These are phyloP conservation scores for Sebastes vulpes DNA, from an alignment of 2,797 vertebrate genomes.

Conservation along the genomic window DNA sequence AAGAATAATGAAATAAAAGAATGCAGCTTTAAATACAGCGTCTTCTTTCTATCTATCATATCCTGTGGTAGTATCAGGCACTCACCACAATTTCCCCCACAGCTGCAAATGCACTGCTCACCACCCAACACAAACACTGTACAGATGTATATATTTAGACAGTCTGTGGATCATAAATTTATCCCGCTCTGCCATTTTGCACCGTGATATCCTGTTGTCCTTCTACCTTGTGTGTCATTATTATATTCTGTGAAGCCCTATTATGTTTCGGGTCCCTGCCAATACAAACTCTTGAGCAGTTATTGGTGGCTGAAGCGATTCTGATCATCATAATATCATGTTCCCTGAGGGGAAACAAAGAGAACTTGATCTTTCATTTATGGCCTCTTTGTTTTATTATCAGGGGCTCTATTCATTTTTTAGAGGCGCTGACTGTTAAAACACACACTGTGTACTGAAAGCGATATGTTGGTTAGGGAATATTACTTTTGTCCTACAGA, in stretches of 20 bases:
- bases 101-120: slow-evolving; percentile 12
- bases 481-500: slow-evolving; percentile 20
- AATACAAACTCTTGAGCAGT: slow-evolving; percentile 57
- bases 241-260: slow-evolving; percentile 38
- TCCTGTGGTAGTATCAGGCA: neutral
- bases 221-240: slow-evolving; percentile 32
- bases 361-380: slow-evolving; percentile 52
- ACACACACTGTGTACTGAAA: slow-evolving; percentile 39
- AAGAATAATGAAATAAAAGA: neutral
- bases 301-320: slow-evolving; percentile 49
- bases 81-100: slow-evolving; percentile 10
- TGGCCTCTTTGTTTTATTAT: slow-evolving; percentile 55
- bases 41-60: neutral
- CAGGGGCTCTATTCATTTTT: slow-evolving; percentile 39
- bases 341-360: slow-evolving; percentile 45
- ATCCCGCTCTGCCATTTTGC: neutral
- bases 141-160: slow-evolving; percentile 26
- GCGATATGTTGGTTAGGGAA: slow-evolving; percentile 31
- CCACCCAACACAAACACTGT: slow-evolving; percentile 13
- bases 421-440: slow-evolving; percentile 46
- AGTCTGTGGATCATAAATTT: slow-evolving; percentile 27
- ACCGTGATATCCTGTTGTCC: slow-evolving; percentile 43
- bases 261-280: slow-evolving; percentile 54
- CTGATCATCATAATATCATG: slow-evolving; percentile 55
- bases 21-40: neutral